These are phyloP conservation scores for Mesocricetus auratus DNA, from an alignment of 2,113 vertebrate genomes.

Conservation along the genomic window DNA sequence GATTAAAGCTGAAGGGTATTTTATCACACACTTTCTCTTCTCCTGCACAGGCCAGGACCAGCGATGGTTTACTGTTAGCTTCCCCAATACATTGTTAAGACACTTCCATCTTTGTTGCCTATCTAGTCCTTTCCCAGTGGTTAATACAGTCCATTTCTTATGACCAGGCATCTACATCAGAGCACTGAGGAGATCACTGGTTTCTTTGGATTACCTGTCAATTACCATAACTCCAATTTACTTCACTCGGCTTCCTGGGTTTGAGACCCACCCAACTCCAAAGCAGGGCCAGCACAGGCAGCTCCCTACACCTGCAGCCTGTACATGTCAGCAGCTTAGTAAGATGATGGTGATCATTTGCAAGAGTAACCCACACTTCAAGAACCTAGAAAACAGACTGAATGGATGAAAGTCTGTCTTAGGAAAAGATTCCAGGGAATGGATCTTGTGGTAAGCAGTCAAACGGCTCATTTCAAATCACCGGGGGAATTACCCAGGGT, in stretches of 20 bases:
- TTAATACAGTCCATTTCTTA: neutral
- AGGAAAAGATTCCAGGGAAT: neutral
- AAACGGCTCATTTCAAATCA: neutral
- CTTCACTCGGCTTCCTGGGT: neutral
- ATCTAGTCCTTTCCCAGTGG: neutral
- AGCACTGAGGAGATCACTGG: neutral
- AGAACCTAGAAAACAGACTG: neutral
- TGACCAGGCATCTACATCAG: neutral
- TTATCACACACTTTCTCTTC: neutral
- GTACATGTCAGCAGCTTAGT: neutral
- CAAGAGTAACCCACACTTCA: neutral
- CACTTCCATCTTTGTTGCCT: neutral
- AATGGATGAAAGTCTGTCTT: neutral
- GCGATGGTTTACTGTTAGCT: neutral
- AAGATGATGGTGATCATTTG: neutral
- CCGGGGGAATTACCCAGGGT: neutral
- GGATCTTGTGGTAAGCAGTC: neutral
- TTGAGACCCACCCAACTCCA: neutral
- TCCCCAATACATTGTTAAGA: neutral
- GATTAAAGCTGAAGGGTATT: slow-evolving; percentile 26
- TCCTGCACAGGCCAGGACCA: neutral
- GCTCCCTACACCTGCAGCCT: neutral
- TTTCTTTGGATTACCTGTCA: neutral
- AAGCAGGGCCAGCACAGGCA: neutral
- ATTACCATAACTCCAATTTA: neutral